Conservation (phyloP, 2,797 vertebrate species). For the Sardinella longiceps region DNA sequence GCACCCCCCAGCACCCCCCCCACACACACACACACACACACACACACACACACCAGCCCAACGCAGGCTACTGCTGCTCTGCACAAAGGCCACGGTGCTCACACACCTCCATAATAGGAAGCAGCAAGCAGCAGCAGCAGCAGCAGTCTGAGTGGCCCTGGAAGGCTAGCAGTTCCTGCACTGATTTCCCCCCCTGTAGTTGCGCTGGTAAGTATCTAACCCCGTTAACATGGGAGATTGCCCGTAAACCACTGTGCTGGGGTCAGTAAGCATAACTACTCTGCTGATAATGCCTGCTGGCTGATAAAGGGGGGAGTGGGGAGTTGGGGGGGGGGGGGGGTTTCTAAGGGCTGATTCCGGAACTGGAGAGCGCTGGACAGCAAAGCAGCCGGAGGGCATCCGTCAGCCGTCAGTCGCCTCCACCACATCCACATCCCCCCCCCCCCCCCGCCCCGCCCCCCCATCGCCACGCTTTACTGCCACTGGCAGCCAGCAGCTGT, state of each 20-base stretch:
- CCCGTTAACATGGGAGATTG: background rate
- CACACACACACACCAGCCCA: background rate
- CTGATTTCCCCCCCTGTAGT: background rate
- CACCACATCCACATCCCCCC: too few species aligned
- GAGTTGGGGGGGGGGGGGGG: too few species aligned
- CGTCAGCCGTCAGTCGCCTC: background rate
- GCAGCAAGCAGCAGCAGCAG: background rate
- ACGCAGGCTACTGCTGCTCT: background rate
- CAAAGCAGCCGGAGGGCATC: background rate
- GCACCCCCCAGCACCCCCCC: background rate
- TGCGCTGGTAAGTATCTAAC: background rate
- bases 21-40: too few species aligned
- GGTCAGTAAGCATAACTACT: background rate
- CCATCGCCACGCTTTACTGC: background rate
- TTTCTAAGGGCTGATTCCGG: background rate
- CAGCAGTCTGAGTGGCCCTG: background rate
- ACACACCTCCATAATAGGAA: constrained; percentile 6
- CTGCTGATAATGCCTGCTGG: background rate
- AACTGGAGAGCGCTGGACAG: background rate
- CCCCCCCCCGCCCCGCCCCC: background rate
- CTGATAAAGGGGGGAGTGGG: background rate
- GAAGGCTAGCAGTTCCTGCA: background rate
- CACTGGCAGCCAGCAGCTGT: background rate
- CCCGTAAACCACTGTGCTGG: background rate
- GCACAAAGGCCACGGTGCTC: background rate